Base-by-base conservation (phyloP, 2,113 vertebrate species). In the Campylomormyrus numenius region DNA sequence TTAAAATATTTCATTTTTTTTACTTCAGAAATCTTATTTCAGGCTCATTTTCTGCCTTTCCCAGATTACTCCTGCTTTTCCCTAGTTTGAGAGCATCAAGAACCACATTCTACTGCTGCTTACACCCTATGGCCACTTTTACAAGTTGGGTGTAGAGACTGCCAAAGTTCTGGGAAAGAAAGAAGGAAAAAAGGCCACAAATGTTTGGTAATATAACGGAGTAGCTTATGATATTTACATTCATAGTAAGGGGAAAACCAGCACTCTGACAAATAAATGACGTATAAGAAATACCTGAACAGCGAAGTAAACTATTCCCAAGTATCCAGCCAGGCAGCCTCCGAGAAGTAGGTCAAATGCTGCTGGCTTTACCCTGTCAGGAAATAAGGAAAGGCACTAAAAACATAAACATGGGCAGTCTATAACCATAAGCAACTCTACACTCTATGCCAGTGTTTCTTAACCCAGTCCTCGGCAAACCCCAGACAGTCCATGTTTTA, bases 331-430 rank as follows among this genome's bases (percentile, higher is more conserved):
- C 35, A 97, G 96, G 90, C 95, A 95, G 58, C 95, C 95, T 0
- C 96, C 95, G 6, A 97, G 93, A 92, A 96, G 96, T 46, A 96
- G 94, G 91, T 97, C 96, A 87, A 97, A 97, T 0, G 95, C 96
- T 5, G 96, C 95, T 17, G 96, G 96, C 50, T 97, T 96, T 90
- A 97, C 95, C 93, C 96, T 97, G 84, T 3, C 39, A 89, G n/a
- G 46, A 56, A 80, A 89, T 89, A 4, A 56, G 53, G 19, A 56
- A 21, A 21, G 53, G 0, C 19, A 56, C 48, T 49, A 56, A 56
- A 56, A 24, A 56, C 19, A 56, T 21, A 56, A 56, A 21, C 19
- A 56, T 21, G 52, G 52, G 15, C 3, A 53, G 17, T 17, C 3
- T 17, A 53, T 53, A 53, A 53, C 17, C 13, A 19, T 19, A 17